Evolutionary conservation across 2,888 invertebrate species (phyloP).

Genomic region (Folsomia candida): DNA sequence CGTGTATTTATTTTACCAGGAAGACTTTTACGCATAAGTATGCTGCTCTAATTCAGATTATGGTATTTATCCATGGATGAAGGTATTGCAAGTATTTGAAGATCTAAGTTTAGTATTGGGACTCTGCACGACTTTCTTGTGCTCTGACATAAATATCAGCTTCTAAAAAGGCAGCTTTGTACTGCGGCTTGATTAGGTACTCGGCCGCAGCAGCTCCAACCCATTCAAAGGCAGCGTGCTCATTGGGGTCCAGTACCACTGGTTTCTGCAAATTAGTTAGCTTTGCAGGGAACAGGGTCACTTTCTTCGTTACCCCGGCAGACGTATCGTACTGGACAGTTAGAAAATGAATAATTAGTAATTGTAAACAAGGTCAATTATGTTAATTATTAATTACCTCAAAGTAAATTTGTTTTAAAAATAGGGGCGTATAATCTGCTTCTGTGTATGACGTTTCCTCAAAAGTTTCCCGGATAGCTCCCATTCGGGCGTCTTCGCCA

Average conservation of each 20-base stretch:
- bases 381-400: slow-evolving; percentile 4
- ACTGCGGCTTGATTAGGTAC: not conserved
- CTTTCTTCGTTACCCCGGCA: not conserved
- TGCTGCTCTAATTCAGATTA: no score
- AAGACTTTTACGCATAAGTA: no score
- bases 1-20: no score
- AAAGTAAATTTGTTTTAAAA: not conserved
- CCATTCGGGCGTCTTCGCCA: not conserved
- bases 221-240: slow-evolving; percentile 3
- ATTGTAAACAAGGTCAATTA: not conserved
- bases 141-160: not conserved
- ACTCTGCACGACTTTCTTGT: not conserved
- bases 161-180: not conserved
- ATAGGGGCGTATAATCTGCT: not conserved
- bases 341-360: not conserved
- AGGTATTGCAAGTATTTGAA: no score
- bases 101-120: no score
- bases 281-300: slow-evolving; percentile 7
- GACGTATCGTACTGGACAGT: not conserved
- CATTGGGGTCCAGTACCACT: not conserved
- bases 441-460: not conserved
- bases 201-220: not conserved
- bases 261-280: not conserved
- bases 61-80: no score
- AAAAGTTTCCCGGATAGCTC: slow-evolving; percentile 3